Evolutionary conservation across 53 echinoderm and acorn worm species (phyloP).

Genomic region (Apostichopus leukothele): DNA sequence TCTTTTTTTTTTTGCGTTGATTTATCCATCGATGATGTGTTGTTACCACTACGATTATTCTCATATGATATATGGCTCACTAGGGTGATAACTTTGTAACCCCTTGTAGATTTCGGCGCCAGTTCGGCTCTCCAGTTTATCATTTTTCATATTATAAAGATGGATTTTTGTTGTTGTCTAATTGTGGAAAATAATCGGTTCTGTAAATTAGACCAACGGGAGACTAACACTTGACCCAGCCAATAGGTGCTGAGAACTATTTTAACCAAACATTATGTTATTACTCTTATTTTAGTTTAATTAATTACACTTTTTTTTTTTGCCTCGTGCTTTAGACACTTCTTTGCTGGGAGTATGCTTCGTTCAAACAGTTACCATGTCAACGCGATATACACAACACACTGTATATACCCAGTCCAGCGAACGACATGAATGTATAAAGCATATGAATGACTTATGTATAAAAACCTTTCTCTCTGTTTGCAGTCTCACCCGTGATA

Average conservation of each 20-base stretch:
- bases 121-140: constrained; percentile 9
- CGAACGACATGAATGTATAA: not conserved
- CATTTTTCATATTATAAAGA: constrained; percentile 19
- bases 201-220: constrained; percentile 35
- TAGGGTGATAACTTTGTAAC: constrained; percentile 31
- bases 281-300: not conserved
- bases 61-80: constrained; percentile 25
- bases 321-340: too few relatives aligned
- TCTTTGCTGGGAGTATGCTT: not conserved
- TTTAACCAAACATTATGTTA: not conserved
- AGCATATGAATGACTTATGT: not conserved
- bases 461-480: too few relatives aligned
- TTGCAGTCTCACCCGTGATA: too few relatives aligned
- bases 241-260: not conserved
- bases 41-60: constrained; percentile 5
- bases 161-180: constrained; percentile 12
- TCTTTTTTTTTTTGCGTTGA: constrained; percentile 22
- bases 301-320: not conserved
- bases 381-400: not conserved
- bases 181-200: constrained; percentile 16
- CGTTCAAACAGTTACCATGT: not conserved
- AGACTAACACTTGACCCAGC: not conserved
- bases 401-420: not conserved
- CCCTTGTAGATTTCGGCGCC: constrained; percentile 22
- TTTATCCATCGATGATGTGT: constrained; percentile 21